A percentile compares a stretch with the other conserved stretches of the same genome.
These are phyloP conservation scores for Syrphus vitripennis DNA, from an alignment of 2,888 invertebrate species.

Conservation along the genomic window DNA sequence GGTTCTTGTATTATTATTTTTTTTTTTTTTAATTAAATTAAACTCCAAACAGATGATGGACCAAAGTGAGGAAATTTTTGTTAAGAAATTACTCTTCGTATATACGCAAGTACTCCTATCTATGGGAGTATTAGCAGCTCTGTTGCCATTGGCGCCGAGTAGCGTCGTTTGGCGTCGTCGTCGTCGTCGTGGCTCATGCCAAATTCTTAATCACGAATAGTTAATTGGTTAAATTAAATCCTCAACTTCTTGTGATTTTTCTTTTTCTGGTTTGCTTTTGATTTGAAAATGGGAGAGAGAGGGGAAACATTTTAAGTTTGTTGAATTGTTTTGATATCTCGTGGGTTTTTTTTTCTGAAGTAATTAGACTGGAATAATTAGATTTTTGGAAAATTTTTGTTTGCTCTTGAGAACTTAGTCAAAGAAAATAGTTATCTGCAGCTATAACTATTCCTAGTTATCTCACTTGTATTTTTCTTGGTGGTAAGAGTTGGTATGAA, in stretches of 20 bases:
- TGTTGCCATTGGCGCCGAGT: not conserved
- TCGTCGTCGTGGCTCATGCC: not conserved
- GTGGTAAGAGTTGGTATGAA: too few relatives aligned
- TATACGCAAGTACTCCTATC: not conserved
- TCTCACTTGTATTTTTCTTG: too few relatives aligned
- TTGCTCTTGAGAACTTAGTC: not conserved
- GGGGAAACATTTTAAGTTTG: not conserved
- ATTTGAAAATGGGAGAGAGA: not conserved
- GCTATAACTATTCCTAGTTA: too few relatives aligned
- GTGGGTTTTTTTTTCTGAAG: not conserved
- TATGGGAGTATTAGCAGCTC: not conserved
- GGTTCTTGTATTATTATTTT: too few relatives aligned
- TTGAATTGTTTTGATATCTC: not conserved
- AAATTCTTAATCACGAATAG: conserved; percentile 3
- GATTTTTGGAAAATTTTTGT: not conserved
- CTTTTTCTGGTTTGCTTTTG: not conserved
- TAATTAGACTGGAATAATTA: not conserved
- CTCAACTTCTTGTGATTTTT: not conserved
- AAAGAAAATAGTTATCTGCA: not conserved
- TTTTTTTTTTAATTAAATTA: too few relatives aligned
- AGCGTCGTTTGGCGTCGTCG: not conserved
- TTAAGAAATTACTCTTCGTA: not conserved
- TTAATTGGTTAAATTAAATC: conserved; percentile 8
- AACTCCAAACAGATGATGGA: not conserved
- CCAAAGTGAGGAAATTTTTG: not conserved